phyloP scores from a whole-genome alignment of 1,140 invertebrate genomes.

The Tyrophagus putrescentiae region DNA sequence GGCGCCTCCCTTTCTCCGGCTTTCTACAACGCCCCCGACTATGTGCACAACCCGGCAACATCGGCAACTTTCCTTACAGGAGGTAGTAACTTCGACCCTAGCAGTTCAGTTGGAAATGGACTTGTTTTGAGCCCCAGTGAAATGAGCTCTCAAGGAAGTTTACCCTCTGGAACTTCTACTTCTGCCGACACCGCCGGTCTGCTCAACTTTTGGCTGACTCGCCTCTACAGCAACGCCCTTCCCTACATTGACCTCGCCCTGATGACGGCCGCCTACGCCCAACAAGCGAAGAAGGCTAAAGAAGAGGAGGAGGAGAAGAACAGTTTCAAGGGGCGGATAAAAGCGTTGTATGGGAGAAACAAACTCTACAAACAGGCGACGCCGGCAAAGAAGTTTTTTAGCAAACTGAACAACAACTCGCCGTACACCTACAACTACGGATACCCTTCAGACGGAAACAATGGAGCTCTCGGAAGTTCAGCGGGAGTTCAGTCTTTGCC shows the following conservation, averaged over 20 bases:
- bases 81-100: too few species aligned
- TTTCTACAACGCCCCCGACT: background rate
- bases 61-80: too few species aligned
- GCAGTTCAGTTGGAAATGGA: too few species aligned
- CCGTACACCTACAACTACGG: background rate
- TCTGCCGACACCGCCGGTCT: background rate
- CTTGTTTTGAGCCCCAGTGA: too few species aligned
- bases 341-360: background rate
- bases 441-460: background rate
- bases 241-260: background rate
- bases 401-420: background rate
- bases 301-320: slow-evolving; percentile 5
- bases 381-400: background rate
- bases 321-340: background rate
- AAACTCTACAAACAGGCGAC: background rate
- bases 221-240: background rate
- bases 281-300: background rate
- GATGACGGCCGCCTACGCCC: background rate
- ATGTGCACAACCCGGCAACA: slow-evolving; percentile 9
- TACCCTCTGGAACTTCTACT: too few species aligned
- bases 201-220: background rate
- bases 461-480: too few species aligned
- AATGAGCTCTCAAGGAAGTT: too few species aligned
- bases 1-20: too few species aligned
- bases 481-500: too few species aligned